Evolutionary conservation across 1,140 invertebrate genomes (phyloP).

Genomic region (Metopolophium dirhodum): DNA sequence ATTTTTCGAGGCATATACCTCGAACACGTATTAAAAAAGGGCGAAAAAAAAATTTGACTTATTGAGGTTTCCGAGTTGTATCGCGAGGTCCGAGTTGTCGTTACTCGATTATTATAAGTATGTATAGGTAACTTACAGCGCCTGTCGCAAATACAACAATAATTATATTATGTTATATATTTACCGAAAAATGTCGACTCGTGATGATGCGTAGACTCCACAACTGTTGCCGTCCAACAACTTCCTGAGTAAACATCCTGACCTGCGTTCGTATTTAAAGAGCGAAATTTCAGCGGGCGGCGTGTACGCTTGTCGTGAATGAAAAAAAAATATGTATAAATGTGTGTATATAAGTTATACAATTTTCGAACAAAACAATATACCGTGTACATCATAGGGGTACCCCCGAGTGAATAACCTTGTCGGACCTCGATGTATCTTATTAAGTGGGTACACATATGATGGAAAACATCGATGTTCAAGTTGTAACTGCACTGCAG

Average conservation of each 20-base stretch:
- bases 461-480: slow-evolving; percentile 11
- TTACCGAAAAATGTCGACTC: background rate
- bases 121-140: too few relatives aligned
- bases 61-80: too few relatives aligned
- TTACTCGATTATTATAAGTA: too few relatives aligned
- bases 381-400: background rate
- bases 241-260: background rate
- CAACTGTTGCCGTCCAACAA: background rate
- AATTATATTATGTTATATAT: background rate
- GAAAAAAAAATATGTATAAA: background rate
- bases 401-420: background rate
- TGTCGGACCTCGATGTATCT: background rate
- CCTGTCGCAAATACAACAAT: background rate
- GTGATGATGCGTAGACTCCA: background rate
- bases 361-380: background rate
- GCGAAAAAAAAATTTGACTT: too few relatives aligned
- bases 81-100: too few relatives aligned
- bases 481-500: background rate
- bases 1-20: too few relatives aligned
- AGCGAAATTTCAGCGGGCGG: too few relatives aligned
- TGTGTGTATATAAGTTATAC: too few relatives aligned
- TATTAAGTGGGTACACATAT: background rate
- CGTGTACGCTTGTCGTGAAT: background rate
- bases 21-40: too few relatives aligned
- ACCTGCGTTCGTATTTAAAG: background rate